These are phyloP conservation scores for Chloropsis hardwickii DNA, from an alignment of 2,113 vertebrate species.

Conservation along the genomic window DNA sequence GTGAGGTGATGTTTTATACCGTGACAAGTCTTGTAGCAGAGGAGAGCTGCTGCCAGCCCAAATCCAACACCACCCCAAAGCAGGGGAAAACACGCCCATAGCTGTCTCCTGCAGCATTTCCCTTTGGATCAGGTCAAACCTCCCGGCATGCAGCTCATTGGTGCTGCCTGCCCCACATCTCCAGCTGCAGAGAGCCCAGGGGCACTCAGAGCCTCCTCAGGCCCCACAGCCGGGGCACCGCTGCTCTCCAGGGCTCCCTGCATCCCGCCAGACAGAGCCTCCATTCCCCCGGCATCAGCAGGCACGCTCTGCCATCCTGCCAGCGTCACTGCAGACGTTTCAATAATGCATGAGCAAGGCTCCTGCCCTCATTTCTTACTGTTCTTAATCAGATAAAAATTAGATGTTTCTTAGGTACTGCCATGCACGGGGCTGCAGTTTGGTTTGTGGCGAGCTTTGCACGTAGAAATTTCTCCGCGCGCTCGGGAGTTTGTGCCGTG, in stretches of 20 bases:
- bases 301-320: neutral
- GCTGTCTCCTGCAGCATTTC: neutral
- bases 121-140: neutral
- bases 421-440: neutral
- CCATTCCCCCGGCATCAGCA: rapidly evolving
- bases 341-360: neutral
- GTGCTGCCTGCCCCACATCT: neutral
- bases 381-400: neutral
- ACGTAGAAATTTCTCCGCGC: neutral
- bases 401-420: neutral
- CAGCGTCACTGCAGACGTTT: neutral
- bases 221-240: rapidly evolving
- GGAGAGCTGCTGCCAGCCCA: neutral
- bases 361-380: neutral
- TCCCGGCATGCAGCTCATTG: rapidly evolving
- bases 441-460: neutral
- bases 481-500: neutral
- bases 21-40: neutral
- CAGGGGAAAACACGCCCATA: neutral
- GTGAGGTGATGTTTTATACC: neutral
- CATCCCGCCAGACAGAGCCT: rapidly evolving
- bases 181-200: neutral
- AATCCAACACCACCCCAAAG: neutral
- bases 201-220: neutral
- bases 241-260: rapidly evolving